A percentile compares a stretch with the other conserved stretches of the same genome.
These are phyloP conservation scores for Ramazzottius varieornatus DNA, from an alignment of 2,888 invertebrate species.

Conservation along the genomic window DNA sequence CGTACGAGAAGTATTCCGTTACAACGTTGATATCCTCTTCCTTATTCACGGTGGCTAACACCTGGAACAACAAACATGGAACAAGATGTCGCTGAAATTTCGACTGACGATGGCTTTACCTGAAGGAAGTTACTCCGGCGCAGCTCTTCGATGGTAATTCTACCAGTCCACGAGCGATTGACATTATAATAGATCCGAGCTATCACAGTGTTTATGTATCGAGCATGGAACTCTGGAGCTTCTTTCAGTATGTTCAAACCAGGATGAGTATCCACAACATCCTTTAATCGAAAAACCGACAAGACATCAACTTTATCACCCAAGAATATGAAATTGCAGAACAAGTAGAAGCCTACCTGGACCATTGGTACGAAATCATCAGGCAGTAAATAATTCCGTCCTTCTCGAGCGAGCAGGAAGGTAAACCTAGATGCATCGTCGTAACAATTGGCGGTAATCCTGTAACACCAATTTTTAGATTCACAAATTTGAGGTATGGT, in stretches of 20 bases:
- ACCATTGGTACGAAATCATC: constrained; percentile 79
- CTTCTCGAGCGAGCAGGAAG: constrained; percentile 39
- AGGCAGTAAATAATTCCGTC: constrained; percentile 30
- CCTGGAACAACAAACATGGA: constrained; percentile 14
- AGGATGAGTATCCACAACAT: constrained; percentile 93
- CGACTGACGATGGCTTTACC: constrained; percentile 17
- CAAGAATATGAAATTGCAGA: too few species aligned
- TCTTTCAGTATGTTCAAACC: constrained; percentile 87
- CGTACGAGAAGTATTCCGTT: constrained; percentile 57
- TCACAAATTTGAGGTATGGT: too few species aligned
- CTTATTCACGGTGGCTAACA: constrained; percentile 51
- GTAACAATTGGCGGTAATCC: constrained; percentile 52
- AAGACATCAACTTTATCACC: too few species aligned
- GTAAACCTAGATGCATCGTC: constrained; percentile 69
- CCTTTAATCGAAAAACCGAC: constrained; percentile 28
- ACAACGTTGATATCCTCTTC: constrained; percentile 87
- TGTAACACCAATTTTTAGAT: constrained; percentile 22
- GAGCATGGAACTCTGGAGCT: constrained; percentile 90
- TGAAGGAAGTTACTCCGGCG: constrained; percentile 59
- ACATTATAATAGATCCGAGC: constrained; percentile 90
- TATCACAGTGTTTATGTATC: constrained; percentile 94
- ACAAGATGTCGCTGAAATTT: not conserved
- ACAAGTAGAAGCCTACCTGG: constrained; percentile 20
- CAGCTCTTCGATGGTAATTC: constrained; percentile 60
- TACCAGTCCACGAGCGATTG: constrained; percentile 85